Percentiles rank a stretch among this genome's conserved stretches.
Evolutionary conservation across 2,888 invertebrate species (phyloP).

Genomic region (Orchesella flavescens): DNA sequence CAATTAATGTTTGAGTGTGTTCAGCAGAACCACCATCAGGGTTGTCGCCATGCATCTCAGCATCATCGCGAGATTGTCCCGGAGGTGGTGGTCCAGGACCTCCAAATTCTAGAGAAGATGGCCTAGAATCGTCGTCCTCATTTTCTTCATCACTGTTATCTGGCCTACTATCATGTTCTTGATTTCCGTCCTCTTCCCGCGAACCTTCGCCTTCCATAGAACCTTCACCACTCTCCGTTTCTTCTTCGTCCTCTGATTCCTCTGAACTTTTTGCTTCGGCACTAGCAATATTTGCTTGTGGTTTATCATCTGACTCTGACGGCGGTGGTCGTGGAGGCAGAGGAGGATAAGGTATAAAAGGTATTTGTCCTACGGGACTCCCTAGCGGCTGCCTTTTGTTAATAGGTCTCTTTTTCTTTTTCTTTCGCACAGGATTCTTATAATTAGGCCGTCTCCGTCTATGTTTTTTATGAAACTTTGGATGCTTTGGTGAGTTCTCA

Average conservation of each 20-base stretch:
- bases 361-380: neutral
- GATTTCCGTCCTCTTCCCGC: constrained; percentile 21
- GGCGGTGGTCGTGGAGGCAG: neutral
- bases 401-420: constrained; percentile 8
- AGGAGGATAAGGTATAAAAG: neutral
- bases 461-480: constrained; percentile 44
- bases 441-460: constrained; percentile 33
- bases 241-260: constrained; percentile 42
- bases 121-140: constrained; percentile 2
- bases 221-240: constrained; percentile 21
- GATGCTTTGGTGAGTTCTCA: constrained; percentile 45
- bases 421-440: constrained; percentile 30
- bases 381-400: neutral
- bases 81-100: constrained; percentile 28
- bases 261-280: constrained; percentile 25
- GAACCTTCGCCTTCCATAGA: constrained; percentile 5
- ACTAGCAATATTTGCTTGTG: neutral
- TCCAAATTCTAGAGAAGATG: constrained; percentile 16
- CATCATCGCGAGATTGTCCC: constrained; percentile 15
- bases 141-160: constrained; percentile 38
- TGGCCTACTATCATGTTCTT: neutral
- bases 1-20: constrained; percentile 24
- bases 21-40: neutral
- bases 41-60: neutral
- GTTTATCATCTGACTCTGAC: neutral